Evolutionary conservation across 2,888 invertebrate genomes (phyloP).

Genomic region (Agrypnus murinus): DNA sequence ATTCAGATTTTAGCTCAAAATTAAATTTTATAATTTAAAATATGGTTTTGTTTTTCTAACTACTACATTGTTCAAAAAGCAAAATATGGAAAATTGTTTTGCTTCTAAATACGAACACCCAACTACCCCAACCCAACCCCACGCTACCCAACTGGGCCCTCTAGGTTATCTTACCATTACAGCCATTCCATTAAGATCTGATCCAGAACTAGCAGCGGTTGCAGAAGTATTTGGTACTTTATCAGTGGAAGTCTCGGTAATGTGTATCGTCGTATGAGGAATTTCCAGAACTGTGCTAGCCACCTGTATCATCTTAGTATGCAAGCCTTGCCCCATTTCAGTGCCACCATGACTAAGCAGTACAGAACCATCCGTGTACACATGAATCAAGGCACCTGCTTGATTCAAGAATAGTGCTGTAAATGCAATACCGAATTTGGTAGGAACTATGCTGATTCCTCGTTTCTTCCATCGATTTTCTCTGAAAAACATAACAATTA

Average conservation of each 20-base stretch:
- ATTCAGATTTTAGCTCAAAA: too few relatives aligned
- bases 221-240: constrained; percentile 94
- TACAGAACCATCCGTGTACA: constrained; percentile 93
- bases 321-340: constrained; percentile 98
- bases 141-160: too few relatives aligned
- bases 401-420: constrained; percentile 86
- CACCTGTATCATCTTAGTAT: constrained; percentile 96
- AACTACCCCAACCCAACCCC: too few relatives aligned
- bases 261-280: constrained; percentile 83
- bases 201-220: constrained; percentile 91
- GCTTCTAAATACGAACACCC: too few relatives aligned
- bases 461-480: constrained; percentile 90
- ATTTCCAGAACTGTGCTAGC: constrained; percentile 84
- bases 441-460: constrained; percentile 87
- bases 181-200: constrained; percentile 95
- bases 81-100: too few relatives aligned
- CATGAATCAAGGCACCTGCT: constrained; percentile 88
- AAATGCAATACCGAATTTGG: constrained; percentile 90
- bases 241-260: constrained; percentile 89
- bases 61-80: too few relatives aligned
- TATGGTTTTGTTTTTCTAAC: too few relatives aligned
- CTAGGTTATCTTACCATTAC: constrained; percentile 75
- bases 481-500: constrained; percentile 71
- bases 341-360: constrained; percentile 93
- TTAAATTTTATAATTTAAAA: too few relatives aligned